Evolutionary conservation across 2,797 vertebrate species (phyloP), one percentile per base, ranked within the genome.

Genomic region (Hypotaenidia philippensis): DNA sequence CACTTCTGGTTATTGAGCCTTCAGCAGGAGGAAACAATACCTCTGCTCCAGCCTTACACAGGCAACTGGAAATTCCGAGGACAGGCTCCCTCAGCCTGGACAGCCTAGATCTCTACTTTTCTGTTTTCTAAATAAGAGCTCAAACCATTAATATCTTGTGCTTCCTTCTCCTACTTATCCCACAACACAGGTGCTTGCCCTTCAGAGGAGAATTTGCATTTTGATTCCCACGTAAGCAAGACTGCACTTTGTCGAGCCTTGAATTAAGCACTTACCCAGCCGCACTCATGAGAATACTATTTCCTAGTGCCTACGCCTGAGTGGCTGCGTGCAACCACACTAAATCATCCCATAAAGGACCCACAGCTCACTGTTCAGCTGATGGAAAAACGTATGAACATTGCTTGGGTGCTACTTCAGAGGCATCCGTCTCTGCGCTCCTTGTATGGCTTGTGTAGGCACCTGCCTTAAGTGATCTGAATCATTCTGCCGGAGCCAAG

Each of bases 401-500:
- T 92, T 6, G 3, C n/a, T 89, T 80, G 68, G 59, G 60, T 80
- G 56, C 77, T 89, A 27, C 77, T 90, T 92, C 83, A 93, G 74
- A 92, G 55, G 47, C 74, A 90, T 93, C 93, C 5, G 0, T 83
- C 71, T 77, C 25, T 26, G 65, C 3, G 1, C 74, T 83, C 31
- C 60, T 70, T 40, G 10, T 40, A 11, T 47, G 36, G 63, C 76
- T 89, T 87, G 52, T 1, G 1, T 44, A 83, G 78, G 23, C 78
- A 89, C 38, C 81, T 92, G 66, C 68, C 60, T 59, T 68, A 23
- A 82, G 78, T 92, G 71, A 63, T 85, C 68, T 92, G 93, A 93
- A 74, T 94, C 66, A 87, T 80, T 89, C 68, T 89, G 18, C 40
- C 71, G 78, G 71, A 94, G 47, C 78, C 87, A 95, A 87, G 40